Evolutionary conservation across 1,140 invertebrate species (phyloP), one percentile per base, ranked within the genome.

Genomic region (Manduca sexta): DNA sequence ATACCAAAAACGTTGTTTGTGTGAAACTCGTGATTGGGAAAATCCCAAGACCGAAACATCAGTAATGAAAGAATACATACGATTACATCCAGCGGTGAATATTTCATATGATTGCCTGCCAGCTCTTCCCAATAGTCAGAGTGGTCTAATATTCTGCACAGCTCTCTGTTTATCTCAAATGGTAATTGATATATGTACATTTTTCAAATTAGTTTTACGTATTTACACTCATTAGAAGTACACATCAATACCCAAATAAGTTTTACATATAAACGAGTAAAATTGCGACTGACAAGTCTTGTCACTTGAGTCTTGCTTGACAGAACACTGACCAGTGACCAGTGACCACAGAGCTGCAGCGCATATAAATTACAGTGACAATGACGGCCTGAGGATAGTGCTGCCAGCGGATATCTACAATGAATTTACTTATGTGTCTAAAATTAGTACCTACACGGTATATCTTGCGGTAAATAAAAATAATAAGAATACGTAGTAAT

Each of bases 121-220:
- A 97, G 74, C 64, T 92, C 89, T 70, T 92, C 90, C 95, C 95
- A 97, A 61, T 90, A 88, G 52, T 93, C 88, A 68, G 94, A 90
- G 38, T 91, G 84, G 79, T 97, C 94, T 34, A 97, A 80, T 61
- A 95, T 89, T 67, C 89, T 86, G 69, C 93, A 95, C 13, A 97
- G 69, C 64, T 92, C 87, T 45, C 88, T 88, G 47, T 91, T 87
- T 61, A 91, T 88, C 14, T 84, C 64, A 65, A 90, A 91, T 5
- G 94, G 94, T 43, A 96, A 72, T 34, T 95, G 84, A 64, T 94
- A 93, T 63, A 94, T 88, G 74, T 92, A 94, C 75, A 87, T 70
- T 77, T 70, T 69, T 74, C 40, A 8, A 31, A 14, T 13, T 30
- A 6, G 12, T 43, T 30, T 43, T 30, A 43, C 1, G 11, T 29